Evolutionary conservation across 2,797 vertebrate species (phyloP).

Genomic region (Myoxocephalus aenaeus): DNA sequence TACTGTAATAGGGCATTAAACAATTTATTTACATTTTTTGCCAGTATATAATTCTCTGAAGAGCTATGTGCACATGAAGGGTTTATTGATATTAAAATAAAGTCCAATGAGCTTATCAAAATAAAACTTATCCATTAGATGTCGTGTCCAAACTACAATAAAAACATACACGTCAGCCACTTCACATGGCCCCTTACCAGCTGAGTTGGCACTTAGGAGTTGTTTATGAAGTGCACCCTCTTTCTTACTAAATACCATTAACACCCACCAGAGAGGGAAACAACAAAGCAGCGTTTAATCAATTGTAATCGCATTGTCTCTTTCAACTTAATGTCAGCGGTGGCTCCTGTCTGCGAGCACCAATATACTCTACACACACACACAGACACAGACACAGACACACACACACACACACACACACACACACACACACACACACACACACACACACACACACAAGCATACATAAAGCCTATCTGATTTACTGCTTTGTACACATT

Average conservation of each 20-base stretch:
- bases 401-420: slow-evolving; percentile 15
- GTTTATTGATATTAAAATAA: slow-evolving; percentile 28
- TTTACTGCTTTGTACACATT: slow-evolving; percentile 77
- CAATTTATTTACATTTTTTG: slow-evolving; percentile 17
- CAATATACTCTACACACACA: slow-evolving; percentile 28
- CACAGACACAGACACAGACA: slow-evolving; percentile 34
- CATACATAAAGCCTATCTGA: slow-evolving; percentile 49
- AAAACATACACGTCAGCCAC: slow-evolving; percentile 14
- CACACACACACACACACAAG: slow-evolving; percentile 16
- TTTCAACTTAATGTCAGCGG: slow-evolving; percentile 55
- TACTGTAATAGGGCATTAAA: slow-evolving; percentile 15
- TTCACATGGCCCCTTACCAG: slow-evolving; percentile 11
- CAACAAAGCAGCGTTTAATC: slow-evolving; percentile 65
- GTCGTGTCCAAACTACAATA: not conserved
- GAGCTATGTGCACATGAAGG: not conserved
- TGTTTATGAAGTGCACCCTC: slow-evolving; percentile 48
- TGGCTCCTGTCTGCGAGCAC: slow-evolving; percentile 32
- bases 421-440: slow-evolving; percentile 18
- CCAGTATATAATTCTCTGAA: not conserved
- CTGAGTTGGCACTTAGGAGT: slow-evolving; percentile 29
- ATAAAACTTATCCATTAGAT: not conserved
- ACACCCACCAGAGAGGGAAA: slow-evolving; percentile 57
- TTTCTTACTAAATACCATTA: slow-evolving; percentile 70
- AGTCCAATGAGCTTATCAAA: slow-evolving; percentile 2
- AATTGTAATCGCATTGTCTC: slow-evolving; percentile 63